Conservation (phyloP, 2,797 vertebrate genomes). For the Fratercula arctica region DNA sequence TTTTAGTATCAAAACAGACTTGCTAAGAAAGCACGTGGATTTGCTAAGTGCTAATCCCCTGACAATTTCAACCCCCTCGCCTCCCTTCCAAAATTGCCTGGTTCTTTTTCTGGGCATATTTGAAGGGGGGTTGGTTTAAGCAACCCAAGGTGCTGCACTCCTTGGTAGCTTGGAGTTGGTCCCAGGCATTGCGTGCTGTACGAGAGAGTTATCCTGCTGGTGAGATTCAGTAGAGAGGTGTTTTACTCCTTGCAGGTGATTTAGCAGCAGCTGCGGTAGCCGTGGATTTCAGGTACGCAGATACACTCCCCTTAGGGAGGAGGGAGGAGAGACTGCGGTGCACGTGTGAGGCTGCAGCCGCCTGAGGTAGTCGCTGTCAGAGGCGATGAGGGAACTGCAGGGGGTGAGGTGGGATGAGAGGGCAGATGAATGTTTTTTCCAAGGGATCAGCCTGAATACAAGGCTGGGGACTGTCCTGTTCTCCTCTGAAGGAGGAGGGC, state of each 20-base stretch:
- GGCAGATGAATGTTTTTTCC: background rate
- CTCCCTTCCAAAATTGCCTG: background rate
- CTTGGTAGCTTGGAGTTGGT: background rate
- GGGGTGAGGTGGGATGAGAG: background rate
- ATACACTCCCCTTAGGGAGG: background rate
- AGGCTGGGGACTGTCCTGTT: background rate
- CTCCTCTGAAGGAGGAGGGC: background rate
- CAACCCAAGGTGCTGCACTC: background rate
- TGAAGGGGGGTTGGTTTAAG: background rate
- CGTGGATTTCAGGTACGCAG: background rate
- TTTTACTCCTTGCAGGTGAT: background rate
- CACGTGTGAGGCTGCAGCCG: background rate
- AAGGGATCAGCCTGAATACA: background rate
- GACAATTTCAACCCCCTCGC: background rate
- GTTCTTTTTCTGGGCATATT: background rate
- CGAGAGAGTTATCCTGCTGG: background rate
- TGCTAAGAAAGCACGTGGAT: background rate
- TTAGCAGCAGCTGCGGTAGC: background rate
- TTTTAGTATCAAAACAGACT: background rate
- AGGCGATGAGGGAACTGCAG: background rate
- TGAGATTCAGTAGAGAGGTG: background rate
- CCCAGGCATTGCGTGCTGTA: background rate
- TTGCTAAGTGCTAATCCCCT: slow-evolving; percentile 13
- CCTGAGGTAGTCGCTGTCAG: background rate
- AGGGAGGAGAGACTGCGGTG: background rate